Evolutionary conservation across 2,113 vertebrate species (phyloP), one percentile per base, ranked within the genome.

Genomic region (Cyanistes caeruleus): DNA sequence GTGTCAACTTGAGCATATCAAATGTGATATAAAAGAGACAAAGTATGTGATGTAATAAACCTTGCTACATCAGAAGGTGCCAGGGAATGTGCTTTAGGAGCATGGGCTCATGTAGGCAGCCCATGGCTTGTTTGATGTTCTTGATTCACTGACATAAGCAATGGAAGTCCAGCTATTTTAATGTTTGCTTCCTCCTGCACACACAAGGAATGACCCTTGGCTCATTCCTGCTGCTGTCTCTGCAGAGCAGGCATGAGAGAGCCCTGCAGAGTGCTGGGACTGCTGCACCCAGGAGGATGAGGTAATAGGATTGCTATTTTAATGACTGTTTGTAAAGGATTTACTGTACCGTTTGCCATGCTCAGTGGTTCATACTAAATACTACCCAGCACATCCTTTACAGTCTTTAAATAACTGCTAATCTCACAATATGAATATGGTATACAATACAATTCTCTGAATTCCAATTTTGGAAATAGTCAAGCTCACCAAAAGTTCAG

Each of bases 281-380:
- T 79, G 70, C 62, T 62, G 51, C 39, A 53, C 13, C 9, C 28
- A 43, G 70, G 46, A 78, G 33, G 17, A 75, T 84, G 84, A 87
- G 19, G 60, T 80, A 74, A 63, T 28, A 49, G 4, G 18, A 70
- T 8, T 73, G 33, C 41, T 74, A n/a, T 83, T 92, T 84, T 90
- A 88, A 60, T 70, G 52, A 72, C 41, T 84, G 48, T 77, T 94
- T 94, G 27, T 59, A 81, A 87, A 88, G 84, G 84, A 91, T 97
- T 95, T 93, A 84, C 87, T 91, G 72, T 89, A 44, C 78, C 12
- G 0, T 89, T 90, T 91, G 48, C 43, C 14, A 79, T 72, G 65
- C 4, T 2, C 58, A 64, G 39, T 56, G 12, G 9, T 68, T 92
- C 44, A 52, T 83, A 64, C n/a, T 84, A 81, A 85, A 89, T 84